phyloP scores from a whole-genome alignment of 1,140 invertebrate species.

The Gonatopus flavifemur region DNA sequence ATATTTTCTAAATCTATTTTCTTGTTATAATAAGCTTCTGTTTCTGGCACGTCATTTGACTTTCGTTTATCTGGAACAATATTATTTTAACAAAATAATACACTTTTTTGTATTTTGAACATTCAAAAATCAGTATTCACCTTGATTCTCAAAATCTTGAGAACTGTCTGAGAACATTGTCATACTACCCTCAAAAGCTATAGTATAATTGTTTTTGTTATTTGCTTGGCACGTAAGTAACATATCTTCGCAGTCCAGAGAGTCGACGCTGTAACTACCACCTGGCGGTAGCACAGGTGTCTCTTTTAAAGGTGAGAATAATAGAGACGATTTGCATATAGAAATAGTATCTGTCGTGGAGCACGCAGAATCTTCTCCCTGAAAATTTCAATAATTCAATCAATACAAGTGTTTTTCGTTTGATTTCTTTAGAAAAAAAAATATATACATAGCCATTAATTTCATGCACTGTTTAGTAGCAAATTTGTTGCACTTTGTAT shows the following conservation, averaged over 20 bases:
- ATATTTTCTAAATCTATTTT: slow-evolving; percentile 48
- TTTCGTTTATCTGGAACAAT: slow-evolving; percentile 49
- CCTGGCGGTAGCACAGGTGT: slow-evolving; percentile 66
- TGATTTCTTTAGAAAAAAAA: too few relatives aligned
- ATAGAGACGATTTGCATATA: slow-evolving; percentile 84
- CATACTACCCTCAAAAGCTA: slow-evolving; percentile 87
- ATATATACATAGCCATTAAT: too few relatives aligned
- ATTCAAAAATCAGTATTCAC: slow-evolving; percentile 50
- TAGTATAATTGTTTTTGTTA: slow-evolving; percentile 93
- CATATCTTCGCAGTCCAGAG: slow-evolving; percentile 87
- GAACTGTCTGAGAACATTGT: slow-evolving; percentile 85
- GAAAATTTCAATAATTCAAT: slow-evolving; percentile 25
- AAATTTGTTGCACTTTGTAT: background rate
- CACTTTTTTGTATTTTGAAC: background rate
- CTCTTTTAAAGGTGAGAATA: slow-evolving; percentile 91
- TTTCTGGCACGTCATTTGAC: slow-evolving; percentile 38
- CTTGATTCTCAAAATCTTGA: slow-evolving; percentile 68
- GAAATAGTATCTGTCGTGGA: slow-evolving; percentile 78
- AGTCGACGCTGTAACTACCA: slow-evolving; percentile 84
- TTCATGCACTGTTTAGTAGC: slow-evolving; percentile 11
- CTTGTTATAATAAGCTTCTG: slow-evolving; percentile 43
- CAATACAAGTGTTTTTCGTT: slow-evolving; percentile 5
- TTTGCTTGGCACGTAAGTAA: slow-evolving; percentile 82
- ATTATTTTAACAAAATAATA: background rate
- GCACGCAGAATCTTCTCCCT: slow-evolving; percentile 73